These are phyloP conservation scores for Leucoraja ocellata DNA, from an alignment of 2,797 vertebrate genomes.

Conservation along the genomic window DNA sequence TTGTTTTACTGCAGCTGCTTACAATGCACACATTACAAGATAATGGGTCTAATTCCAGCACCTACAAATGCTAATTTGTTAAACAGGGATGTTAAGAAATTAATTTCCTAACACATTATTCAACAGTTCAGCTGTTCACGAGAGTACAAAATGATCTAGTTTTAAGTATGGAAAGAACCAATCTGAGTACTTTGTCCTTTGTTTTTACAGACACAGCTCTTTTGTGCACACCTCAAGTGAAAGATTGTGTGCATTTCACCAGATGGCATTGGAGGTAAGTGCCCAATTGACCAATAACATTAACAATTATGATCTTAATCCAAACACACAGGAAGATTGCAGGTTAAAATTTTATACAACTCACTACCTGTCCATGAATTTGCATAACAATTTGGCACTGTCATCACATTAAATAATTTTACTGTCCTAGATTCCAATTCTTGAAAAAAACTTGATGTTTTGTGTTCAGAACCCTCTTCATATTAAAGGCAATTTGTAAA, in stretches of 20 bases:
- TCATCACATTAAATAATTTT: neutral
- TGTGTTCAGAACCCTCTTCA: no score
- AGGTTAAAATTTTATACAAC: neutral
- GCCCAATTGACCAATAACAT: neutral
- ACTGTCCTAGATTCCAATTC: neutral
- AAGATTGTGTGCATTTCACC: neutral
- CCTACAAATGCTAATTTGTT: neutral
- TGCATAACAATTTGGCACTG: neutral
- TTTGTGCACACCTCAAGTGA: neutral
- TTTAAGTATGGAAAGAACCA: neutral
- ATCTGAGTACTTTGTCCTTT: neutral
- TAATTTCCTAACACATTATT: conserved; percentile 14
- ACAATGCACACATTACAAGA: neutral
- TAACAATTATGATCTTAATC: neutral
- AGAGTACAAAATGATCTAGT: neutral
- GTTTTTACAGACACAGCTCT: neutral
- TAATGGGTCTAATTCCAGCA: conserved; percentile 10
- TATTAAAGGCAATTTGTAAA: no score
- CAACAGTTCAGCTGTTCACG: neutral
- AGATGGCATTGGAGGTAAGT: neutral
- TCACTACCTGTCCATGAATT: neutral
- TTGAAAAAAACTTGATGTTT: neutral
- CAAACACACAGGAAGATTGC: neutral
- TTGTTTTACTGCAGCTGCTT: neutral
- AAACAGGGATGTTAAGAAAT: neutral